phyloP scores from a whole-genome alignment of 1,140 invertebrate genomes.

The Liolophura sinensis region DNA sequence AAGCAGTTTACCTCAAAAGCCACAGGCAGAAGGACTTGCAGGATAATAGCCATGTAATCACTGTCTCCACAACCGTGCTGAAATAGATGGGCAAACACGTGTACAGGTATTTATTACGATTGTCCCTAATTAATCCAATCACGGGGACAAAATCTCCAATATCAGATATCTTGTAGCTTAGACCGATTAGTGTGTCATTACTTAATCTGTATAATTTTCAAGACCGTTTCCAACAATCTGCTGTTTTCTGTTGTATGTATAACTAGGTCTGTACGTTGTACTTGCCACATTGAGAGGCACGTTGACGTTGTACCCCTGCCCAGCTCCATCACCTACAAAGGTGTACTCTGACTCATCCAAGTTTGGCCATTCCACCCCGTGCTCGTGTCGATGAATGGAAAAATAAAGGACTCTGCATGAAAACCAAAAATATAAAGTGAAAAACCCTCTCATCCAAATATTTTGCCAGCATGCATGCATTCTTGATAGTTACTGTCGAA shows the following conservation, averaged over 20 bases:
- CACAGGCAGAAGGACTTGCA: conserved; percentile 85
- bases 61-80: conserved; percentile 76
- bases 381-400: conserved; percentile 95
- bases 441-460: too few species aligned
- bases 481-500: too few species aligned
- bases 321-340: conserved; percentile 74
- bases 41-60: conserved; percentile 90
- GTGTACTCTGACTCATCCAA: conserved; percentile 85
- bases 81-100: conserved; percentile 8
- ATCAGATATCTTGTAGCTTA: too few species aligned
- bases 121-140: too few species aligned
- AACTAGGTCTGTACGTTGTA: background rate
- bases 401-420: conserved; percentile 88
- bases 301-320: conserved; percentile 89
- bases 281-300: conserved; percentile 80
- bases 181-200: too few species aligned
- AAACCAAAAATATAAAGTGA: conserved; percentile 7
- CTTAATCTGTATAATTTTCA: too few species aligned
- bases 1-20: conserved; percentile 77
- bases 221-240: too few species aligned
- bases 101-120: too few species aligned
- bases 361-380: conserved; percentile 93
- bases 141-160: background rate
- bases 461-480: too few species aligned
- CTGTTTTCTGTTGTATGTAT: too few species aligned